Base-by-base conservation (phyloP, 1,140 invertebrate genomes). In the Leptinotarsa texana region DNA sequence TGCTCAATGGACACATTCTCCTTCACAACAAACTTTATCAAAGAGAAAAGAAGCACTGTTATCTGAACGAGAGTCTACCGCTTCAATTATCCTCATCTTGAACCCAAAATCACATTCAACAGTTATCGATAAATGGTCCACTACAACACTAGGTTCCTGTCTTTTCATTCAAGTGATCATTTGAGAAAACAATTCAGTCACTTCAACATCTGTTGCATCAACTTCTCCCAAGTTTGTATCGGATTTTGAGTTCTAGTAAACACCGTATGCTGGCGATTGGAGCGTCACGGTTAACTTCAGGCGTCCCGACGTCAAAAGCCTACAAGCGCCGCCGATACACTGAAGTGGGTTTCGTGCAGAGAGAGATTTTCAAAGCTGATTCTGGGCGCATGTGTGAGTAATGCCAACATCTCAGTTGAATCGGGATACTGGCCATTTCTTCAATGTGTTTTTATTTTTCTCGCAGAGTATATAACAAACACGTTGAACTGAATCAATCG, bases 331-430 rank as follows among this genome's bases (percentile, higher is more conserved):
- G 5, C 21, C 18, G 33, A 42, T 68, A 68, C 11, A 68, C 66
- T 68, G 33, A 68, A 68, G 24, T 27, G 18, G 24, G 42, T 21
- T 33, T 33, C 33, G 66, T 68, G 33, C 66, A 47, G 42, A 49
- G 42, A 49, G 66, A 33, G 66, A 68, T 18, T 68, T 68, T 68
- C 15, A 65, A n/a, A 33, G 66, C 33, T 6, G 66, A 42, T 68
- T 42, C n/a, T 47, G n/a, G 42, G 66, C 66, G 66, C 66, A 68
- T 68, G 66, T 68, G 66, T 47, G 42, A 47, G 42, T 18, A 68
- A 68, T 49, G 42, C 66, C 18, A 68, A 68, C 66, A 68, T 68
- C 66, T 68, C 66, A 68, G 66, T 68, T 68, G 66, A 42, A 42
- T 68, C 42, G 42, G 18, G 18, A 68, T 42, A 24, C n/a, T 42